Evolutionary conservation across 2,113 vertebrate species (phyloP), one percentile per base, ranked within the genome.

Genomic region (Myxocyprinus asiaticus): DNA sequence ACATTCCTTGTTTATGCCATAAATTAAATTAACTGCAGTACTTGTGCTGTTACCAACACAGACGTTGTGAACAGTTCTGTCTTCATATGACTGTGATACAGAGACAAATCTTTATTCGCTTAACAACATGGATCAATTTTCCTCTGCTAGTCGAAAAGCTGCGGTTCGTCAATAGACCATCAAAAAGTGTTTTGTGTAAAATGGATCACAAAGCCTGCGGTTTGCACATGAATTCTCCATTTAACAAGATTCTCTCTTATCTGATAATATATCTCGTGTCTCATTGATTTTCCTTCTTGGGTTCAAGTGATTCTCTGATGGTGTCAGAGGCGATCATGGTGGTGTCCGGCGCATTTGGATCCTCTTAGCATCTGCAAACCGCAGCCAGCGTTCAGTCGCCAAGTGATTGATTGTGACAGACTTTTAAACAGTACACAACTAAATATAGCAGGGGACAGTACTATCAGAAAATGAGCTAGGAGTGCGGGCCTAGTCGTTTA

Each of bases 401-500:
- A 85, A 88, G 88, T 89, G 84, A 86, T 85, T 44, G 90, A 93
- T 92, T 91, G 90, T 92, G 91, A 91, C 92, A 90, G 89, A 89
- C 89, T 91, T 94, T 92, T 92, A 92, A 94, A 92, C 92, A 92
- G 92, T 92, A 93, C 90, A 94, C 90, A 93, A 92, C 92, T 92
- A 94, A 92, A 94, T 92, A 92, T 92, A 92, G 91, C 90, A 82
- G 88, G 45, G 88, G 77, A 89, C 86, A 79, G 88, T 90, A 91
- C 91, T 94, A 93, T 94, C 92, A 94, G 92, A 93, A 93, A 94
- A 93, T 92, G 91, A 92, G 91, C 90, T 91, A 91, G 91, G 90
- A 92, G 90, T 92, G 91, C 85, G 86, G 87, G 89, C 89, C 89
- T 89, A 72, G 91, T 94, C 89, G 90, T 92, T 93, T 92, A 92